Evolutionary conservation across 2,888 invertebrate genomes (phyloP).

Genomic region (Alcis repandata): DNA sequence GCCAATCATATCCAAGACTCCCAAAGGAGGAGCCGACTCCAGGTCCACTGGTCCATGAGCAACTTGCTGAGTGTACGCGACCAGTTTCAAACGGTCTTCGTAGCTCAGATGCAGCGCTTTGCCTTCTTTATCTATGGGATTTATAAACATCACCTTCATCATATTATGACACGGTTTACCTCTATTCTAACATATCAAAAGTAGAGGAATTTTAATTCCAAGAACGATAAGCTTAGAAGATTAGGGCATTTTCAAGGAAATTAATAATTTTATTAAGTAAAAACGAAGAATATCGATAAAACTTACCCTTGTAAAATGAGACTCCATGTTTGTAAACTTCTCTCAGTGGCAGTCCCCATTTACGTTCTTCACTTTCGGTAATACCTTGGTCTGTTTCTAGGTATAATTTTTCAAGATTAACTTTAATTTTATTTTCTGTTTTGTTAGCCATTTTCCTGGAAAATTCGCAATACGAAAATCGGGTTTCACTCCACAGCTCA

Average conservation of each 20-base stretch:
- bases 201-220: background rate
- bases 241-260: background rate
- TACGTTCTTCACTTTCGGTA: slow-evolving; percentile 80
- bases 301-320: slow-evolving; percentile 96
- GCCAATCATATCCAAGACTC: slow-evolving; percentile 98
- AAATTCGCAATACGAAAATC: slow-evolving; percentile 39
- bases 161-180: background rate
- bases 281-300: slow-evolving; percentile 25
- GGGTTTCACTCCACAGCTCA: slow-evolving; percentile 20
- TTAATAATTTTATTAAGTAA: background rate
- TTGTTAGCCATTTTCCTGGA: slow-evolving; percentile 65
- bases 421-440: slow-evolving; percentile 66
- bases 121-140: slow-evolving; percentile 95
- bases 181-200: background rate
- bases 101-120: slow-evolving; percentile 98
- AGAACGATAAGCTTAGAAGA: background rate
- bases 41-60: slow-evolving; percentile 93
- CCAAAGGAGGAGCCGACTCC: slow-evolving; percentile 92
- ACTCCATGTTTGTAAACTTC: slow-evolving; percentile 96
- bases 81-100: slow-evolving; percentile 95
- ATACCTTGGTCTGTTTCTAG: slow-evolving; percentile 84
- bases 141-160: background rate
- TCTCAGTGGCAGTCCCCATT: slow-evolving; percentile 90
- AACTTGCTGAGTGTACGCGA: slow-evolving; percentile 97
- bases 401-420: slow-evolving; percentile 74